Base-by-base conservation (phyloP, 2,113 vertebrate species). In the Cottus gobio region DNA sequence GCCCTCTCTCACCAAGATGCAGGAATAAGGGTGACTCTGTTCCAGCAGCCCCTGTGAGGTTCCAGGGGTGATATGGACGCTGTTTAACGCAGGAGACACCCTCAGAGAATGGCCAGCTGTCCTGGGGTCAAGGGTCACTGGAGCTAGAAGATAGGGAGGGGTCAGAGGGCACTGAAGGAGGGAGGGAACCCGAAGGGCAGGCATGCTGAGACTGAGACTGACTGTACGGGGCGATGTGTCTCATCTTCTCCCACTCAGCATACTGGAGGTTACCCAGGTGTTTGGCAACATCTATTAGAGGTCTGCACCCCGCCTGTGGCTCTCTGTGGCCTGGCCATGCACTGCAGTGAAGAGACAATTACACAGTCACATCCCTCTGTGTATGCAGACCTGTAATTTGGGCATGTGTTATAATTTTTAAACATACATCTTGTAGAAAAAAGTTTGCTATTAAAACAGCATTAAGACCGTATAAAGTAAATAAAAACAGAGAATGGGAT, bases 231-330 rank as follows among this genome's bases (percentile, higher is more conserved):
- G 84, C 80, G 16, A 89, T 82, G 39, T 83, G 56, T 64, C 81
- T 79, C 87, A 92, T 92, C 82, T 92, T 89, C 39, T 90, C 67
- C 91, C 90, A 92, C 0, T 90, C 88, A 3, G n/a, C 36, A 42
- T 75, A 90, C 48, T 28, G 77, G 39, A 93, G 82, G n/a, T 90
- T 86, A 18, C 69, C 80, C 72, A 89, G 61, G 61, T 92, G 90
- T 87, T 85, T 88, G 24, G 54, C 24, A 42, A 93, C 81, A 63
- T 81, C 68, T 58, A 91, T 84, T 44, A 91, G 78, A 66, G 80
- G 9, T 66, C 52, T 79, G 71, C 36, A 28, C 58, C 34, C 31
- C 16, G 34, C 34, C 50, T 71, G 50, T 3, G 77, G 50, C 57
- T 81, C 39, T 36, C 22, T 20, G 44, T 34, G 12, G 31, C 5